Evolutionary conservation across 2,113 vertebrate genomes (phyloP), one percentile per base, ranked within the genome.

Genomic region (Telmatochromis sp.): DNA sequence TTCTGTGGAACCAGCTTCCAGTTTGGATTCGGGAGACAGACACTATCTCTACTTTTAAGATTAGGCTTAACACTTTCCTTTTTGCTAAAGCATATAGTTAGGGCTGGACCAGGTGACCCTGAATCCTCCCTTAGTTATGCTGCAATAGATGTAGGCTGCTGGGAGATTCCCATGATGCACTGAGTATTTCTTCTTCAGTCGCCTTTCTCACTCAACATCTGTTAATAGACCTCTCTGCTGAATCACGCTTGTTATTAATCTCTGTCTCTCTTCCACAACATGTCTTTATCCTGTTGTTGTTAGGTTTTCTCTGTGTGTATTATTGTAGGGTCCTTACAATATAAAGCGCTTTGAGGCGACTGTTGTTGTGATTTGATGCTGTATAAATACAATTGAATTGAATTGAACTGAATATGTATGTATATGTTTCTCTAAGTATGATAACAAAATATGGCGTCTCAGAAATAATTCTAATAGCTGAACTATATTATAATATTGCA

Each of bases 341-440:
- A 49, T 51, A 0, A 51, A 10, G 49, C 3, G 1, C 9, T 3
- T 53, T 53, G 0, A 6, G 49, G 49, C 1, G 3, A n/a, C 19
- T 4, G 1, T n/a, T 53, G 19, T 51, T 51, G 49, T 51, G 49
- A 51, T 51, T 53, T n/a, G 19, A 2, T 0, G 5, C n/a, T 11
- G 2, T 21, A 54, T 54, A 54, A 54, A 54, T 21, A 54, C 12
- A 51, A n/a, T n/a, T n/a, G 5, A 54, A 53, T 42, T 42, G 3
- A 53, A 53, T 40, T 40, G 5, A 42, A 60, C 2, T 60, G 58
- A 63, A 63, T 63, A 11, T 35, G 31, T 35, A 19, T 65, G 17
- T 63, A 65, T 68, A 37, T 65, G 33, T 68, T 65, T 65, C 31
- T 37, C 60, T 65, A 21, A 37, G 33, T 68, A 21, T 21, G 6